These are phyloP conservation scores for Pristionchus fissidentatus DNA, from an alignment of 2,888 invertebrate species.

Conservation along the genomic window DNA sequence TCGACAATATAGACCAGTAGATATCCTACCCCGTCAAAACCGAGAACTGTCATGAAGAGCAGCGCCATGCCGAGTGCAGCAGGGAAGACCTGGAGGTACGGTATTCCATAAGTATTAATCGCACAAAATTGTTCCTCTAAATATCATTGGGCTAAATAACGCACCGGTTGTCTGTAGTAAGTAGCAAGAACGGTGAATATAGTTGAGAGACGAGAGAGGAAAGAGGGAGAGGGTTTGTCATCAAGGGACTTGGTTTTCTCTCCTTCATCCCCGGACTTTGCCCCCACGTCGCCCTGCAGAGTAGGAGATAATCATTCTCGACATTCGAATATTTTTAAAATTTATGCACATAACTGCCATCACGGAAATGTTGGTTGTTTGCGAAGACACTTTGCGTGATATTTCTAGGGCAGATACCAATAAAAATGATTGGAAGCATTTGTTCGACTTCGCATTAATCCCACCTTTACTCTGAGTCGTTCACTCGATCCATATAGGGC, in stretches of 20 bases:
- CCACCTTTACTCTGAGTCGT: background rate
- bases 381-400: too few relatives aligned
- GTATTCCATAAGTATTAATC: too few relatives aligned
- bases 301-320: background rate
- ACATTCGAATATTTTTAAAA: too few relatives aligned
- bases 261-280: background rate
- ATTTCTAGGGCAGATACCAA: background rate
- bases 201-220: background rate
- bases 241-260: background rate
- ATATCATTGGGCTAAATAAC: background rate
- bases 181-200: background rate
- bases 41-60: constrained; percentile 72
- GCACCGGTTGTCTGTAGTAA: constrained; percentile 47
- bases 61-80: constrained; percentile 70
- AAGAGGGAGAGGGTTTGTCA: background rate
- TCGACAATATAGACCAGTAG: too few relatives aligned
- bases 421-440: background rate
- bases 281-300: background rate
- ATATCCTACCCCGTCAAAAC: constrained; percentile 67
- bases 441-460: background rate
- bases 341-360: too few relatives aligned
- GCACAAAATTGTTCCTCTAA: too few relatives aligned
- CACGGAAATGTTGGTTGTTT: too few relatives aligned
- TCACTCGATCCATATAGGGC: background rate
- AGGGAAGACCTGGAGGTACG: constrained; percentile 51